Evolutionary conservation across 2,797 vertebrate species (phyloP).

Genomic region (Helicolenus hilgendorfi): DNA sequence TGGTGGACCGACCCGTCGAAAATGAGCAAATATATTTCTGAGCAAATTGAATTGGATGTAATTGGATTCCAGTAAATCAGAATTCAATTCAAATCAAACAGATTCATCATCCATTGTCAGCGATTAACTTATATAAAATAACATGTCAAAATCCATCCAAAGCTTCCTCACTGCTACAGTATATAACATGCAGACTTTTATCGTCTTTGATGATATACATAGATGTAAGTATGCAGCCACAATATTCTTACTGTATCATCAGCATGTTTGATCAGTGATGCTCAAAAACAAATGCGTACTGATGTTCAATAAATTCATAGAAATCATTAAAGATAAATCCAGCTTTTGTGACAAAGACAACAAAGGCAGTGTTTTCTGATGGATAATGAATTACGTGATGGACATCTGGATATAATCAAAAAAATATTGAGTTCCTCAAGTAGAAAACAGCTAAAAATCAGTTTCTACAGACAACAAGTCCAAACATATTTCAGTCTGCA

Average conservation of each 20-base stretch:
- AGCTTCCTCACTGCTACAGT: neutral
- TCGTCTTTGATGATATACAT: neutral
- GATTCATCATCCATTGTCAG: neutral
- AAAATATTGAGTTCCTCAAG: neutral
- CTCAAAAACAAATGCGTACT: neutral
- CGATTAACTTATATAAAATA: neutral
- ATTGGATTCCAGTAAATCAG: neutral
- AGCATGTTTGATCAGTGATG: neutral
- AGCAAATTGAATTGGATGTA: neutral
- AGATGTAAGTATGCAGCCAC: neutral
- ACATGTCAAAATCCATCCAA: neutral
- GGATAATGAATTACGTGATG: neutral
- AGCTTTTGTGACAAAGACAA: neutral
- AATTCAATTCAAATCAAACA: neutral
- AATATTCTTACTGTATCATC: neutral
- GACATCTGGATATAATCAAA: neutral
- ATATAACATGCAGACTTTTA: neutral
- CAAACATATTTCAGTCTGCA: conserved; percentile 1
- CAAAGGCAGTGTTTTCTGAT: neutral
- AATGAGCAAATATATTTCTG: neutral
- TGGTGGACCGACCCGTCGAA: neutral
- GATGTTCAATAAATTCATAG: neutral
- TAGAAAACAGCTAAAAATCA: neutral
- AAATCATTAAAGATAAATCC: neutral
- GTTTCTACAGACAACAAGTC: neutral